phyloP scores from a whole-genome alignment of 1,140 invertebrate species.

The Phthorimaea operculella region DNA sequence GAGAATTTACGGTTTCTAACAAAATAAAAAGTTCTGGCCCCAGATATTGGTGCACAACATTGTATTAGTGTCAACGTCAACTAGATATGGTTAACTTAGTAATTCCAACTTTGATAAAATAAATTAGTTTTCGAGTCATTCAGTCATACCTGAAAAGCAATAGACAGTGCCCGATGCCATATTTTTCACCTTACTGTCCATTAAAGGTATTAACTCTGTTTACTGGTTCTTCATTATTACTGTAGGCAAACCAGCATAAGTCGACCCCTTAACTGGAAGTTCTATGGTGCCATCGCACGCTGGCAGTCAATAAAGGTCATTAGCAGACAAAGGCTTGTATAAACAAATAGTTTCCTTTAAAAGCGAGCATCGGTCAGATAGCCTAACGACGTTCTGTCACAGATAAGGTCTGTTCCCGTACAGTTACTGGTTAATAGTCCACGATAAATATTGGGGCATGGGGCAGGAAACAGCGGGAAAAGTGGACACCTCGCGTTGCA shows the following conservation, averaged over 20 bases:
- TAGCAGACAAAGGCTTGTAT: neutral
- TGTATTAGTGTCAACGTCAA: no score
- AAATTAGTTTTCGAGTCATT: no score
- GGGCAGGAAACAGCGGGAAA: neutral
- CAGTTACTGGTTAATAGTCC: neutral
- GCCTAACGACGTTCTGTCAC: neutral
- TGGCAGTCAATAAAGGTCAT: neutral
- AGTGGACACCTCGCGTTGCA: neutral
- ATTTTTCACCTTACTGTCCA: neutral
- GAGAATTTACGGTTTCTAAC: neutral
- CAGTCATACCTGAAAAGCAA: no score
- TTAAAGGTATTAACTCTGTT: neutral
- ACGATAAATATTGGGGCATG: neutral
- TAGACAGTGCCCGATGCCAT: no score
- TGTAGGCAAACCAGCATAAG: no score
- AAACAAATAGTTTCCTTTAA: slow-evolving; percentile 1
- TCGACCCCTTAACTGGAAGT: no score
- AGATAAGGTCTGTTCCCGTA: neutral
- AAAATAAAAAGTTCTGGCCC: neutral
- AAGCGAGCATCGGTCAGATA: neutral
- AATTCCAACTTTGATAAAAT: no score
- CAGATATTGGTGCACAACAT: neutral
- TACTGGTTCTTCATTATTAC: neutral
- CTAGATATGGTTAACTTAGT: no score
- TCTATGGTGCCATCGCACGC: neutral